Conservation (phyloP, 2,113 vertebrate species). For the Tragelaphus scriptus region DNA sequence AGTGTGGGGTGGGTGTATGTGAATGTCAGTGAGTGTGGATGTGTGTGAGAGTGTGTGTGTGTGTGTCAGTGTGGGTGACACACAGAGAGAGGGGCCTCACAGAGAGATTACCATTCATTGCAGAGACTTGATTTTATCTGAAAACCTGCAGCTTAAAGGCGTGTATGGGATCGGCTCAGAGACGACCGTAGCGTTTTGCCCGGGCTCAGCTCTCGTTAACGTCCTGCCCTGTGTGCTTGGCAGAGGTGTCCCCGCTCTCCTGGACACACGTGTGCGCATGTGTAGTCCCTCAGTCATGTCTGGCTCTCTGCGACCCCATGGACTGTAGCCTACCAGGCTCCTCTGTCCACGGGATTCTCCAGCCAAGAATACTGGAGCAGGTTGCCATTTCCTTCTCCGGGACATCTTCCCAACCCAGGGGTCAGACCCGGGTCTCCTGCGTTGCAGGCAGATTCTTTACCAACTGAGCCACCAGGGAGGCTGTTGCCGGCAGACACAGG, state of each 20-base stretch:
- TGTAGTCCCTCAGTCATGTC: neutral
- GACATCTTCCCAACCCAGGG: neutral
- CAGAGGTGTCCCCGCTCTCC: neutral
- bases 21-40: neutral
- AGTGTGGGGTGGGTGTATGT: neutral
- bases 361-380: neutral
- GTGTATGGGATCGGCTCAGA: neutral
- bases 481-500: neutral
- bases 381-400: neutral
- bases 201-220: rapidly evolving
- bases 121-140: neutral
- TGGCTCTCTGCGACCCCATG: neutral
- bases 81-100: too few relatives aligned
- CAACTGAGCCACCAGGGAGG: neutral
- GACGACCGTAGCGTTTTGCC: rapidly evolving
- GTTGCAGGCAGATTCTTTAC: neutral
- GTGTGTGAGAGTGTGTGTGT: neutral
- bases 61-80: neutral
- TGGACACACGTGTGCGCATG: rapidly evolving
- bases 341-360: neutral
- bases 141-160: neutral
- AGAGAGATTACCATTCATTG: rapidly evolving
- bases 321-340: neutral
- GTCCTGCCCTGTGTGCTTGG: neutral
- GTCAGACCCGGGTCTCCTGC: rapidly evolving